Conservation (phyloP, 2,888 invertebrate genomes). For the Apodemia hepburni region DNA sequence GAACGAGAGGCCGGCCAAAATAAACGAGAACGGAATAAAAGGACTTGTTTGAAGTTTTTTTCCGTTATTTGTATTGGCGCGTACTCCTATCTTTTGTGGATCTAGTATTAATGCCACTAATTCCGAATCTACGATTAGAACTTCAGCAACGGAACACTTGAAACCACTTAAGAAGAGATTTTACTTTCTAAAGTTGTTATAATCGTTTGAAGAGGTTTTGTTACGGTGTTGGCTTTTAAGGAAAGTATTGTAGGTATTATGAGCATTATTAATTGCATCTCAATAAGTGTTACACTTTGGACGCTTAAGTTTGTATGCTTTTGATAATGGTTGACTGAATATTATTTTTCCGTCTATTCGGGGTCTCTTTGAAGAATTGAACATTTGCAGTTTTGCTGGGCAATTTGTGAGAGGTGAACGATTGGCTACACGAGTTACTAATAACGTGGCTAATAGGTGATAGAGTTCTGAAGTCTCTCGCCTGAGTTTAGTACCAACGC, state of each 20-base stretch:
- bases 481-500: too few species aligned
- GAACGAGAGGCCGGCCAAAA: conserved; percentile 22
- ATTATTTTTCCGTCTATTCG: too few species aligned
- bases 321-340: not conserved
- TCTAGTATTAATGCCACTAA: conserved; percentile 22
- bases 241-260: not conserved
- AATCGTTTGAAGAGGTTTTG: conserved; percentile 5
- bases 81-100: conserved; percentile 15
- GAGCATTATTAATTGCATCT: too few species aligned
- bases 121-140: conserved; percentile 17
- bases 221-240: not conserved
- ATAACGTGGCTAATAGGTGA: too few species aligned
- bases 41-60: conserved; percentile 27
- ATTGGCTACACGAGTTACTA: too few species aligned
- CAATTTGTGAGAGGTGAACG: too few species aligned
- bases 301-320: too few species aligned
- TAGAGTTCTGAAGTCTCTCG: too few species aligned
- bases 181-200: not conserved
- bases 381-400: too few species aligned
- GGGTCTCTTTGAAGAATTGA: too few species aligned
- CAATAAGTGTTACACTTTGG: too few species aligned
- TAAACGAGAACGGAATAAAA: conserved; percentile 16
- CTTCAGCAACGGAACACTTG: conserved; percentile 1
- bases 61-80: conserved; percentile 29
- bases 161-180: conserved; percentile 10